Conservation (phyloP, 92 coral and sea anemone genomes). For the Micromussa lordhowensis region DNA sequence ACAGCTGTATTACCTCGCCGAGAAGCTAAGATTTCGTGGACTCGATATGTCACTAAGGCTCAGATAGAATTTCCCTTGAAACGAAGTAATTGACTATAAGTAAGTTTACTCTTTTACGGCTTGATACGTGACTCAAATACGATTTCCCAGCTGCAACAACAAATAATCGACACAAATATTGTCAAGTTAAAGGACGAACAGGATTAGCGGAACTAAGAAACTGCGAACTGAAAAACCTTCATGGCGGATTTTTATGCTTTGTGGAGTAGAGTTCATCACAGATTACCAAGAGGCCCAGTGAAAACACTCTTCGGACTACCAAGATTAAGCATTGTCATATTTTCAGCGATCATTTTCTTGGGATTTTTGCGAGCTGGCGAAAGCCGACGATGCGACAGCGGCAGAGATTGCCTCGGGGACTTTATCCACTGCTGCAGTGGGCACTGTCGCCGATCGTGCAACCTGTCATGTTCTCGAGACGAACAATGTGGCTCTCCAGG, state of each 20-base stretch:
- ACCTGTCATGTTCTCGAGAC: constrained; percentile 53
- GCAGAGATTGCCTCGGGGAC: constrained; percentile 62
- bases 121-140: not conserved
- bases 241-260: not conserved
- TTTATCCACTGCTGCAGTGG: constrained; percentile 66
- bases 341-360: not conserved
- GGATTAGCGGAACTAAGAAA: not conserved
- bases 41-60: not conserved
- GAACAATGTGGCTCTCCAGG: constrained; percentile 72
- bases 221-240: not conserved
- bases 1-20: constrained; percentile 30
- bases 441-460: constrained; percentile 66
- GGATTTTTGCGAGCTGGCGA: constrained; percentile 10
- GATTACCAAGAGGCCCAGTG: not conserved
- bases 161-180: not conserved
- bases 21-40: not conserved
- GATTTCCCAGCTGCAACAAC: not conserved
- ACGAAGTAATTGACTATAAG: not conserved
- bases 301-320: not conserved
- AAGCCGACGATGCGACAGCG: constrained; percentile 38
- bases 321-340: not conserved
- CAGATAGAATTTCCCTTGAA: constrained; percentile 2
- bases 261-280: not conserved
- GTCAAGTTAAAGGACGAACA: not conserved
- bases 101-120: not conserved